Base-by-base conservation (phyloP, 2,888 invertebrate genomes). In the Apamea crenata region DNA sequence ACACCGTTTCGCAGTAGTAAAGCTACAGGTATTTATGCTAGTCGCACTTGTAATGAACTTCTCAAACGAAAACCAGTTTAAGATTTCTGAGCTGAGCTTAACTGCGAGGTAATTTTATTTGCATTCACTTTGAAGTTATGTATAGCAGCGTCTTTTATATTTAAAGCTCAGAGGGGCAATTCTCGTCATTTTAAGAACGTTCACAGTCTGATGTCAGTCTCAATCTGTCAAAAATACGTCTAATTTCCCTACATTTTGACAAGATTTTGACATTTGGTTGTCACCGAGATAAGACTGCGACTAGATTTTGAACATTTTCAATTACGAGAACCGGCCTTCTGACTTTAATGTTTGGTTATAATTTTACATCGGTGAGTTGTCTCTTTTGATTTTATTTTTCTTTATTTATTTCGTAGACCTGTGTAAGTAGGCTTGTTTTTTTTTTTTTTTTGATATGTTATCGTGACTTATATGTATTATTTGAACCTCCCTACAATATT, bases 1-100 rank as follows among this genome's bases (percentile, higher is more conserved):
- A 79, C 25, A 78, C 53, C 32, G 71, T 77, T 77, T 63, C 25
- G 8, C 61, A 71, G 25, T 67, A 56, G 40, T 65, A 59, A 74
- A 85, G 50, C 70, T 81, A 68, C 73, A 81, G 70, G 81, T 85
- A 74, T 44, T 71, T 70, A 81, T 70, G 67, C 32, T 69, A 63
- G 66, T 73, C 40, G 63, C 65, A 70, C 66, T 74, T 67, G 29
- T 66, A 77, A 72, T 61, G 47, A 53, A 69, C 21, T 66, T 75
- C 50, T 36, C 25, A 50, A 84, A 69, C 56, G 44, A 14, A 79
- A 71, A 47, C 32, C 21, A 36, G 50, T 44, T 75, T 69, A 65
- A 72, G 47, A 53, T 50, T 71, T 6, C n/a, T 4, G n/a, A 68
- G 80, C 36, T 68, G 4, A 50, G 25, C 16, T 71, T 50, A 70